A percentile compares a stretch with the other conserved stretches of the same genome.
These are phyloP conservation scores for Neomonachus schauinslandi DNA, from an alignment of 2,113 vertebrate species.

Conservation along the genomic window DNA sequence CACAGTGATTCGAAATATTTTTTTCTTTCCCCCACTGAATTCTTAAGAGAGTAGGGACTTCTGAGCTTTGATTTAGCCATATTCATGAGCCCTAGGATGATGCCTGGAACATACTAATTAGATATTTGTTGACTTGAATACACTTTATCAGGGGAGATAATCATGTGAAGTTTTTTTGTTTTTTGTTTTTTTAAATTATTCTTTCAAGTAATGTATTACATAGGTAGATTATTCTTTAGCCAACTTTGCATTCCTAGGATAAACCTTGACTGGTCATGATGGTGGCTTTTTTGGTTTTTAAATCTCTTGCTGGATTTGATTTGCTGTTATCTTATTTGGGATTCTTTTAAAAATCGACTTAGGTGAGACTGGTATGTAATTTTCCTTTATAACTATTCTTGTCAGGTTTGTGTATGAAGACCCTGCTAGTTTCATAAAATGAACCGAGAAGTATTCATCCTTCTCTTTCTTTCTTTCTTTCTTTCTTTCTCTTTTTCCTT, in stretches of 20 bases:
- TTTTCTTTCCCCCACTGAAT: background rate
- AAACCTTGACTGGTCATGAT: background rate
- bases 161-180: background rate
- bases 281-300: background rate
- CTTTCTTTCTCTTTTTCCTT: too few relatives aligned
- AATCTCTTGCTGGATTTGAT: background rate
- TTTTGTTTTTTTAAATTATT: background rate
- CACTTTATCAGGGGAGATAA: background rate
- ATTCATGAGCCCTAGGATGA: background rate
- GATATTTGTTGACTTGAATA: background rate
- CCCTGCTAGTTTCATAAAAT: background rate
- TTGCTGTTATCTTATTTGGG: background rate
- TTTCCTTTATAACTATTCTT: slow-evolving; percentile 30
- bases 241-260: background rate
- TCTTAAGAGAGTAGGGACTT: background rate
- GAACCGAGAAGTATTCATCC: background rate
- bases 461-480: too few relatives aligned
- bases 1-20: background rate
- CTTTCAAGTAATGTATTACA: background rate
- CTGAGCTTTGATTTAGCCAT: background rate
- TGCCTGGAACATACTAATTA: background rate
- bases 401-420: background rate
- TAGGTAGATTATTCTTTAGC: background rate
- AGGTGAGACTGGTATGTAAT: background rate
- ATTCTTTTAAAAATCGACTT: background rate